Percentiles rank a stretch among this genome's conserved stretches.
These are phyloP conservation scores for Paramormyrops kingsleyae DNA, from an alignment of 2,113 vertebrate species.

Conservation along the genomic window DNA sequence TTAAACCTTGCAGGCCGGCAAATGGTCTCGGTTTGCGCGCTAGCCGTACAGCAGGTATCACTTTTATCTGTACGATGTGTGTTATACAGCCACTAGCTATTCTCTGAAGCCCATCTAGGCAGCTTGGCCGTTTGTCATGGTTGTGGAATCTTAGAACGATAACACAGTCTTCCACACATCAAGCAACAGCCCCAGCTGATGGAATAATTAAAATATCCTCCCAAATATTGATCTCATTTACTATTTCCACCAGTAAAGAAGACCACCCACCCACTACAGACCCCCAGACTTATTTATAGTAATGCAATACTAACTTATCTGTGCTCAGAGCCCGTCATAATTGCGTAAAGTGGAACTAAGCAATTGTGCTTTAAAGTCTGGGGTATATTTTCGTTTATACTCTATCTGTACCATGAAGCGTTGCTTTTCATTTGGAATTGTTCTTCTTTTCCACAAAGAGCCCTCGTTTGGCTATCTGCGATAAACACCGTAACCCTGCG, in stretches of 20 bases:
- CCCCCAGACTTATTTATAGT: conserved; percentile 64
- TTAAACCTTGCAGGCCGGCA: neutral
- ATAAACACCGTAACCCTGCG: conserved; percentile 67
- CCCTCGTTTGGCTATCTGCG: conserved; percentile 61
- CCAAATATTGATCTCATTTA: conserved; percentile 79
- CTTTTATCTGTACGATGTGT: neutral
- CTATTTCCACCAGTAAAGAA: conserved; percentile 64
- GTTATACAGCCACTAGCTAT: neutral
- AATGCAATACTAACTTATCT: conserved; percentile 73
- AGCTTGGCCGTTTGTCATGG: neutral
- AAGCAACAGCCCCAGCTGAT: conserved; percentile 47
- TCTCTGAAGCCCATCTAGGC: neutral
- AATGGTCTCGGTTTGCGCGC: neutral
- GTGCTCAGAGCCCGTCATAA: conserved; percentile 63
- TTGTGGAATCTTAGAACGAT: conserved; percentile 17
- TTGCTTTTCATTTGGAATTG: conserved; percentile 61
- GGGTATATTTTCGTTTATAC: conserved; percentile 57
- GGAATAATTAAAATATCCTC: conserved; percentile 76
- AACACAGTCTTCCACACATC: conserved; percentile 17
- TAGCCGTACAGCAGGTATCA: neutral
- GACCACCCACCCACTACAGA: conserved; percentile 82
- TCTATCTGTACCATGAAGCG: conserved; percentile 63
- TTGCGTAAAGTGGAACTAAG: conserved; percentile 57
- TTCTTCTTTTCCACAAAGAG: conserved; percentile 52
- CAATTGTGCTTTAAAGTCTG: conserved; percentile 45